Evolutionary conservation across 2,888 invertebrate species (phyloP), one percentile per base, ranked within the genome.

Genomic region (Neoscelio sp.): DNA sequence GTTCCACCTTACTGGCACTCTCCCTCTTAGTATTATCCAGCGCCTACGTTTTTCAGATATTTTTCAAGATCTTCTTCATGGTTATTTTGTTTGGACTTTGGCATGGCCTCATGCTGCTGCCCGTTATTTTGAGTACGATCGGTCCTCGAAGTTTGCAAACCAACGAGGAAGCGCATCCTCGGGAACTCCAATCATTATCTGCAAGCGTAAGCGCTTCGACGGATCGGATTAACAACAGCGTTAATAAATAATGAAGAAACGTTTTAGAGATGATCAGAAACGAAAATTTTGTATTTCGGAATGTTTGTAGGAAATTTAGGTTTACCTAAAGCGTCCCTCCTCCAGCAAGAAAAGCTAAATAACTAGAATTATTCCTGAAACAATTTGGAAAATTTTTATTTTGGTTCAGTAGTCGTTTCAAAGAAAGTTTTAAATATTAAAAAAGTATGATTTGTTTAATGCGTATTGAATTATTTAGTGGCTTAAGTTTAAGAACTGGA

Each of bases 11-110:
- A 30, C 91, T 96, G 8, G 94, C 96, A 0, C 92, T 96, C 40
- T 93, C 94, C 6, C 92, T 95, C 85, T 92, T 96, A 60, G 93
- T 93, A 74, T 92, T 93, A 83, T 95, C 96, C 0, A 93, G 93
- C 82, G 94, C 95, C 2, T 96, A 96, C 86, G 95, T 95, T 0
- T 96, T 96, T 88, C 93, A 93, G 80, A 92, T 95, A 8, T 96
- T 96, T 88, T 94, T 94, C 85, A 94, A 93, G 92, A 95, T 96
- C 87, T 96, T 96, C 87, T 91, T 95, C 44, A 90, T 95, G 67
- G 96, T 96, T 0, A 95, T 96, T 64, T 40, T 94, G 17, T 95
- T 96, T 89, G 96, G 96, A 33, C 90, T 96, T 10, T 96, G 94
- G 88, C 95, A 95, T 88, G 96, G 96, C 8, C 90, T 96, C 23